Evolutionary conservation across 2,797 vertebrate genomes (phyloP).

Genomic region (Enteromius fasciolatus): DNA sequence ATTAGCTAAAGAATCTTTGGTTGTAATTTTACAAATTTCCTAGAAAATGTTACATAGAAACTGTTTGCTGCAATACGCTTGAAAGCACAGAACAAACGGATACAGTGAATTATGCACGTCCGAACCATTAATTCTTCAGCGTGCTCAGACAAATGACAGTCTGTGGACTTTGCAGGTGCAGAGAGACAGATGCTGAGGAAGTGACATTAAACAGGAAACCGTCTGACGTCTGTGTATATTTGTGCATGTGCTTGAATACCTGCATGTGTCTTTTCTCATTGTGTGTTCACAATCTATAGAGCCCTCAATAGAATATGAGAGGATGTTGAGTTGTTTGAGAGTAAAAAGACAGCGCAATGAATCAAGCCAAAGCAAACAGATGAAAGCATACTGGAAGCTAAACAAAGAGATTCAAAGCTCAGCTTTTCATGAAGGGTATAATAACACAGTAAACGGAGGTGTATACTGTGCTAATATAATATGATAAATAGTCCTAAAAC

Average conservation of each 20-base stretch:
- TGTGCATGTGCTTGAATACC: slow-evolving; percentile 33
- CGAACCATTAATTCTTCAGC: slow-evolving; percentile 33
- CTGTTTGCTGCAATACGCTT: neutral
- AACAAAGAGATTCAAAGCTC: slow-evolving; percentile 41
- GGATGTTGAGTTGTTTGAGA: slow-evolving; percentile 32
- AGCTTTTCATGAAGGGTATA: slow-evolving; percentile 40
- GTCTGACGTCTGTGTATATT: slow-evolving; percentile 38
- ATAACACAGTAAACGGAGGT: slow-evolving; percentile 27
- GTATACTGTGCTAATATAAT: neutral
- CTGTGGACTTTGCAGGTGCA: slow-evolving; percentile 54
- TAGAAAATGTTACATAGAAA: neutral
- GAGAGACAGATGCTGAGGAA: slow-evolving; percentile 38
- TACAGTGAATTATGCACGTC: slow-evolving; percentile 24
- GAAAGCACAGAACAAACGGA: slow-evolving; percentile 5
- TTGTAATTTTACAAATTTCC: neutral
- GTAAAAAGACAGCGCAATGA: slow-evolving; percentile 17
- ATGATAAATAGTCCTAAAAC: neutral
- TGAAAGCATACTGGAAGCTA: slow-evolving; percentile 28
- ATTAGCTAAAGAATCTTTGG: neutral
- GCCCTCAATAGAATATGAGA: slow-evolving; percentile 30
- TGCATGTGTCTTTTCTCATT: slow-evolving; percentile 47
- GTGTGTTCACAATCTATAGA: slow-evolving; percentile 16
- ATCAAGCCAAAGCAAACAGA: slow-evolving; percentile 50
- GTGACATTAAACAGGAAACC: slow-evolving; percentile 45
- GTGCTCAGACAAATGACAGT: slow-evolving; percentile 34